Evolutionary conservation across 2,888 invertebrate genomes (phyloP).

Genomic region (Amblyjoppa proteus): DNA sequence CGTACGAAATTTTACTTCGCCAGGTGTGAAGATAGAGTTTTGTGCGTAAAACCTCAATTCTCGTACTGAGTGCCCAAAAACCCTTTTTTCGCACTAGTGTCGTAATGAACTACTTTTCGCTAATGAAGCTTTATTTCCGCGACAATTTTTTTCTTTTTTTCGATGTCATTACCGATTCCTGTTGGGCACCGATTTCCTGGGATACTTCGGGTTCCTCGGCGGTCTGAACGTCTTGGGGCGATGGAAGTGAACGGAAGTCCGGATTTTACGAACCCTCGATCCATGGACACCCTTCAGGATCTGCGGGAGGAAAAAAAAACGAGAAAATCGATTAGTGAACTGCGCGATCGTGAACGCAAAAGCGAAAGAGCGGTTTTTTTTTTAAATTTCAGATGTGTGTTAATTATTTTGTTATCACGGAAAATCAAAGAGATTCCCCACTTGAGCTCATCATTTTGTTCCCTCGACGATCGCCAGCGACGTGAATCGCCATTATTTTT

Average conservation of each 20-base stretch:
- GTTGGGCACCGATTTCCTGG: slow-evolving; percentile 96
- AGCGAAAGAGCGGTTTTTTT: slow-evolving; percentile 39
- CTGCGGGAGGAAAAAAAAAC: slow-evolving; percentile 84
- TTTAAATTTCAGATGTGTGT: slow-evolving; percentile 17
- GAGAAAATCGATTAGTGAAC: slow-evolving; percentile 51
- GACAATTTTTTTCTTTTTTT: neutral
- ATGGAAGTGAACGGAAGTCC: slow-evolving; percentile 98
- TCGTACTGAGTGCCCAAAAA: too few species aligned
- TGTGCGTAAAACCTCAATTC: too few species aligned
- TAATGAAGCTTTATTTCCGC: neutral
- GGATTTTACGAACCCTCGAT: slow-evolving; percentile 94
- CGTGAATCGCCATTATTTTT: neutral
- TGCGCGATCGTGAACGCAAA: neutral
- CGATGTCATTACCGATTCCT: slow-evolving; percentile 91
- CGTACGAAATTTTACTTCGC: too few species aligned
- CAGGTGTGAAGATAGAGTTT: too few species aligned
- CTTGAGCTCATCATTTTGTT: slow-evolving; percentile 84
- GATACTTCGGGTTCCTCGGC: slow-evolving; percentile 97
- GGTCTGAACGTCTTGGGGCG: slow-evolving; percentile 97
- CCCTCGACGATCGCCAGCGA: neutral
- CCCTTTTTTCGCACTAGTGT: too few species aligned
- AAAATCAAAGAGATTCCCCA: slow-evolving; percentile 87
- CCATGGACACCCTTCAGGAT: slow-evolving; percentile 97
- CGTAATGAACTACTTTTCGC: neutral
- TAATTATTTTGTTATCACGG: slow-evolving; percentile 78